Percentiles rank a stretch among this genome's conserved stretches.
Conservation (phyloP, 1,140 invertebrate species). For the Drosophila equinoxialis region DNA sequence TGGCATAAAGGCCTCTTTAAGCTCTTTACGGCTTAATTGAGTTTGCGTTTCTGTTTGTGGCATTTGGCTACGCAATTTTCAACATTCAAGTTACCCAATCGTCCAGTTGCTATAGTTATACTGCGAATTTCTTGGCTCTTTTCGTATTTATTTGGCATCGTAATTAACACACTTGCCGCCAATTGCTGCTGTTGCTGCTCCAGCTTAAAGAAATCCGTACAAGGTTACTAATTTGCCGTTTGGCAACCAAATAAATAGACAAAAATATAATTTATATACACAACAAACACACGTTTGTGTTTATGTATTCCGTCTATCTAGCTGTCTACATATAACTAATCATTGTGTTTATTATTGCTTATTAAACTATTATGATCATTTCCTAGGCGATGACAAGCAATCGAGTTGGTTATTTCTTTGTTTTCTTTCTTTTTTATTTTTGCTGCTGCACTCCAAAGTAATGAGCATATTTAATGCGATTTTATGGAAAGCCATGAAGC, state of each 20-base stretch:
- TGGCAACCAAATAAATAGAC: conserved; percentile 41
- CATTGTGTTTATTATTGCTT: conserved; percentile 59
- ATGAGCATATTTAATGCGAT: conserved; percentile 65
- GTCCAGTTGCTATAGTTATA: conserved; percentile 26
- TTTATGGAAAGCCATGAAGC: conserved; percentile 38
- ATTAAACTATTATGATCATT: conserved; percentile 54
- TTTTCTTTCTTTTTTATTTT: too few species aligned
- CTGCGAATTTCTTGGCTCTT: conserved; percentile 37
- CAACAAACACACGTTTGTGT: too few species aligned
- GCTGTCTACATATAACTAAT: conserved; percentile 49
- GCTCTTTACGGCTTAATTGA: conserved; percentile 20
- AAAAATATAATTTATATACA: conserved; percentile 15
- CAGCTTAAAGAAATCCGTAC: conserved; percentile 55
- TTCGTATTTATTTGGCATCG: conserved; percentile 39
- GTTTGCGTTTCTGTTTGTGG: conserved; percentile 12
- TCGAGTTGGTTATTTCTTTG: conserved; percentile 7
- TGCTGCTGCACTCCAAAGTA: conserved; percentile 30
- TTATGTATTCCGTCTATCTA: not conserved
- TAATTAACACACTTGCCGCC: conserved; percentile 63
- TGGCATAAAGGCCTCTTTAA: not conserved
- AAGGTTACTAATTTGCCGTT: conserved; percentile 55
- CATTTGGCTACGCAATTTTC: conserved; percentile 32
- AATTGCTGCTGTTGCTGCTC: conserved; percentile 36
- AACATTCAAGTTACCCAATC: conserved; percentile 44
- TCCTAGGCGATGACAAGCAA: conserved; percentile 30